Base-by-base conservation (phyloP, 2,888 invertebrate genomes). In the Dryocosmus kuriphilus region DNA sequence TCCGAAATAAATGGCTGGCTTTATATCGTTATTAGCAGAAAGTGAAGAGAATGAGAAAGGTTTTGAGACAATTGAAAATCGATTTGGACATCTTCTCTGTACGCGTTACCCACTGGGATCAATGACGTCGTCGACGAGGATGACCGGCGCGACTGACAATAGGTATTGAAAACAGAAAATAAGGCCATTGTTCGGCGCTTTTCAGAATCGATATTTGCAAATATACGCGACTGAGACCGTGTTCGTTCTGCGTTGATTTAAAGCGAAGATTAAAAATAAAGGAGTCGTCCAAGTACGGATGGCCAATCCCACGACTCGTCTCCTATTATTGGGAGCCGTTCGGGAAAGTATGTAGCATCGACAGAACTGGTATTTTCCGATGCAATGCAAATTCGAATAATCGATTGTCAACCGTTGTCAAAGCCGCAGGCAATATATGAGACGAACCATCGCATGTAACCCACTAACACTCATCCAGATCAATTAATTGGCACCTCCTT, bases 161-260 rank as follows among this genome's bases (percentile, higher is more conserved):
- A 86, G 89, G 83, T 87, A 90, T 91, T 90, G 88, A 90, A 89
- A 90, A 89, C 89, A 88, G 90, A 90, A 91, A 91, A 91, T 89
- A 90, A 90, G 89, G 88, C 88, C 87, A 91, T 91, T 91, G 91
- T 91, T 89, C 89, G 87, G 85, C 85, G 89, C 89, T 91, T 91
- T 91, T 90, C 90, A 91, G 89, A 91, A 90, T 91, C 90, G 90
- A 91, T 91, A 90, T 91, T 91, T 89, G 89, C 89, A 90, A 91
- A 90, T 90, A 90, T 86, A 41, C 84, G 80, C 82, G 81, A 77
- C 82, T 80, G 67, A 67, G 67, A 46, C 30, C 67, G 51, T 30
- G 62, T 77, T 71, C 41, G 62, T 51, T 82, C 80, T 83, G 80
- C 81, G 81, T 79, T 86, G 87, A 88, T 88, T 89, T 88, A 85